Conservation (phyloP, 2,113 vertebrate species). For the Todiramphus chloris region DNA sequence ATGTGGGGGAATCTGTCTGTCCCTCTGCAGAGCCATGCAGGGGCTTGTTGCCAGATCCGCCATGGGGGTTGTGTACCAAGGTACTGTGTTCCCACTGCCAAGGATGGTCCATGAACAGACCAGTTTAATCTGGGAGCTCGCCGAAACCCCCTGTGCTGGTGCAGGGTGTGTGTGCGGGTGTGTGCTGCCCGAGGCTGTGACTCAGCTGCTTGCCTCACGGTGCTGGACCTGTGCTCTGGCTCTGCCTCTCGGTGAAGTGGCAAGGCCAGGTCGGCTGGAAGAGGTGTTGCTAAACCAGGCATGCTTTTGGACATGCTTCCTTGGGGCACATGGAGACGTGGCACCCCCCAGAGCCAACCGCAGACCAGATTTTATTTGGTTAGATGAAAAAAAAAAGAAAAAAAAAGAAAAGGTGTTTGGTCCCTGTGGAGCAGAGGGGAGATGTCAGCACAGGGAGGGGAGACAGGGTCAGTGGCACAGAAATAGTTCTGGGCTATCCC, state of each 20-base stretch:
- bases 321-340: rapidly evolving
- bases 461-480: background rate
- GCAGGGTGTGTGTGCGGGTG: background rate
- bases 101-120: background rate
- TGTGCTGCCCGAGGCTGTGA: background rate
- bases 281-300: background rate
- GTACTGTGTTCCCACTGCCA: background rate
- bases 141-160: background rate
- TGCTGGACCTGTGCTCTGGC: rapidly evolving
- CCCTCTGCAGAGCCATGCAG: background rate
- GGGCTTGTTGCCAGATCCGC: too few species aligned
- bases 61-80: background rate
- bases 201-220: rapidly evolving
- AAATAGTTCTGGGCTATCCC: background rate
- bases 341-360: background rate
- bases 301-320: background rate
- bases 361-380: background rate
- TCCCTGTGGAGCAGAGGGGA: background rate
- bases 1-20: background rate
- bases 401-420: background rate
- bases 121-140: background rate
- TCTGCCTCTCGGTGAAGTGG: background rate
- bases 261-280: rapidly evolving
- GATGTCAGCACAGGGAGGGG: background rate
- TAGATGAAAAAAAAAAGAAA: background rate